Conservation (phyloP, 2,113 vertebrate genomes). For the Ranitomeya imitator region DNA sequence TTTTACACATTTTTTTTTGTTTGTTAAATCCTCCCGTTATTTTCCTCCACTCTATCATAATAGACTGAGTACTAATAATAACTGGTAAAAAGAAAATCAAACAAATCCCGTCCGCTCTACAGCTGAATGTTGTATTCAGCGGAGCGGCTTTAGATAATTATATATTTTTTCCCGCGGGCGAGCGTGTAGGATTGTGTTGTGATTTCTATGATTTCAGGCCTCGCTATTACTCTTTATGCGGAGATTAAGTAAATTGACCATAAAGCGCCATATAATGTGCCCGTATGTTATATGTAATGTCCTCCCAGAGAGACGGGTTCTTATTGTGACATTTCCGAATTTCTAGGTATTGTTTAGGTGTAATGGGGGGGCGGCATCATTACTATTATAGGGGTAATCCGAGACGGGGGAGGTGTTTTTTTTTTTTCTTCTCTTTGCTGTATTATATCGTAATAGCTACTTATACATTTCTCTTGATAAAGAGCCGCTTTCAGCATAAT, state of each 20-base stretch:
- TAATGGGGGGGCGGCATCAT: background rate
- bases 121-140: background rate
- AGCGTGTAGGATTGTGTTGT: background rate
- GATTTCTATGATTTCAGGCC: background rate
- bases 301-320: background rate
- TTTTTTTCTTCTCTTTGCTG: too few relatives aligned
- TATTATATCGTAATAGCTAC: background rate
- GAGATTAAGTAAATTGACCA: conserved; percentile 1
- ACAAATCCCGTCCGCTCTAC: background rate
- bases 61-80: background rate
- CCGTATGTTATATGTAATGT: background rate
- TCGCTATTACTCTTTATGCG: background rate
- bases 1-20: background rate
- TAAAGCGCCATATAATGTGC: background rate
- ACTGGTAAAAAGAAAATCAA: background rate
- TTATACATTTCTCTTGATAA: background rate
- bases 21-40: background rate
- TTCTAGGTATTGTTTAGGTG: background rate
- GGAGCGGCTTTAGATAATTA: background rate
- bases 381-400: background rate
- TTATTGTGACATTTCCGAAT: background rate
- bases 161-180: background rate
- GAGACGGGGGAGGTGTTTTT: background rate
- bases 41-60: background rate
- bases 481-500: background rate